Conservation (phyloP, 2,888 invertebrate genomes). For the Elegia similella region DNA sequence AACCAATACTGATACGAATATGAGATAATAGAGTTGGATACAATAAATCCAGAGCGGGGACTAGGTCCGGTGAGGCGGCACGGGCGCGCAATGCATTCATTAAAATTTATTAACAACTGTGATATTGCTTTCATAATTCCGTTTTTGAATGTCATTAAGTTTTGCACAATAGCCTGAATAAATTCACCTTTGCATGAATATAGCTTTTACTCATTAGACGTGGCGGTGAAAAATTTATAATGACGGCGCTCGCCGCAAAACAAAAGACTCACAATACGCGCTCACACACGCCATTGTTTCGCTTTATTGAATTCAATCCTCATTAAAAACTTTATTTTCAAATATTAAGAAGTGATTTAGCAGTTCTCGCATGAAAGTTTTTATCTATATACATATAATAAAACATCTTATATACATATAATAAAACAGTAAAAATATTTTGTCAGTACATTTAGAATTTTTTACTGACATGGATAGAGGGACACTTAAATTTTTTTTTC, state of each 20-base stretch:
- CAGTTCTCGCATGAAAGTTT: neutral
- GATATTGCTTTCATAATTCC: slow-evolving; percentile 28
- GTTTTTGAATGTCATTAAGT: slow-evolving; percentile 36
- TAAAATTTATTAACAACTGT: slow-evolving; percentile 28
- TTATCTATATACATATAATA: neutral
- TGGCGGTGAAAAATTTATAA: slow-evolving; percentile 64
- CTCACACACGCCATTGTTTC: slow-evolving; percentile 69
- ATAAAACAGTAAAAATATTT: too few relatives aligned
- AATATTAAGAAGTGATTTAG: slow-evolving; percentile 7
- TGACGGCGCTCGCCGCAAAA: slow-evolving; percentile 51
- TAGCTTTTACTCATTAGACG: slow-evolving; percentile 63
- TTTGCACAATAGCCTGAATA: slow-evolving; percentile 31
- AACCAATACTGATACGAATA: too few relatives aligned
- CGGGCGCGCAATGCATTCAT: slow-evolving; percentile 20
- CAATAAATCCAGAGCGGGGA: slow-evolving; percentile 14
- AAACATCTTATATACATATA: too few relatives aligned
- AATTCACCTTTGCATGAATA: slow-evolving; percentile 33
- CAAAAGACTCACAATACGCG: slow-evolving; percentile 65
- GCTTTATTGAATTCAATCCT: slow-evolving; percentile 71
- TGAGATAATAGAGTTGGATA: neutral
- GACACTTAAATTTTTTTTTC: too few relatives aligned
- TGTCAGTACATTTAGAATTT: too few relatives aligned
- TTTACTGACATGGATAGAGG: too few relatives aligned
- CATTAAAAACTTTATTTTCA: slow-evolving; percentile 58
- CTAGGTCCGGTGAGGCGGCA: slow-evolving; percentile 6